These are phyloP conservation scores for Distichodus sexfasciatus DNA, from an alignment of 2,797 vertebrate species.

Conservation along the genomic window DNA sequence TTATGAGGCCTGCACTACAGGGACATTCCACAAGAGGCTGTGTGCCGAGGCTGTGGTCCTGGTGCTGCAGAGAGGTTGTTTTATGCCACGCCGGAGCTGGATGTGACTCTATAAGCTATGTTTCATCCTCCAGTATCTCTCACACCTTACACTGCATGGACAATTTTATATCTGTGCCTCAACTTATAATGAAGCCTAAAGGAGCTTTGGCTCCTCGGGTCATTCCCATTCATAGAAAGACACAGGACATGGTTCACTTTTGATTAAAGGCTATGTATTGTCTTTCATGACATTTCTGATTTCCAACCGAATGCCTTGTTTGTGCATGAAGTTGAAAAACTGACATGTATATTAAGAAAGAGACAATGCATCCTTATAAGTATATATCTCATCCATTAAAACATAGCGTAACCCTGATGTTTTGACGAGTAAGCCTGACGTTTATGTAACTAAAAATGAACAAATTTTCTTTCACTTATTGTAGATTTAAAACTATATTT, in stretches of 20 bases:
- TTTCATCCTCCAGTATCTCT: no score
- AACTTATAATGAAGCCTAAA: neutral
- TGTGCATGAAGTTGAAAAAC: no score
- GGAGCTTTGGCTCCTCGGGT: neutral
- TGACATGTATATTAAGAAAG: no score
- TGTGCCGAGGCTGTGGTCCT: neutral
- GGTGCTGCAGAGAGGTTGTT: no score
- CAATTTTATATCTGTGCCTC: neutral
- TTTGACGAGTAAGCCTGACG: no score
- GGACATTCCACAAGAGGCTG: constrained; percentile 32
- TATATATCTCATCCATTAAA: no score
- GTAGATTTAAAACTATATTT: no score
- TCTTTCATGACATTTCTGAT: neutral
- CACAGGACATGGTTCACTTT: neutral
- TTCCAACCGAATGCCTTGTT: neutral
- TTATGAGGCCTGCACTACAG: constrained; percentile 22
- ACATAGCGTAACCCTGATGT: no score
- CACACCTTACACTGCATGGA: neutral
- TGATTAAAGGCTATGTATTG: neutral
- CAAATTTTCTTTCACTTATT: no score
- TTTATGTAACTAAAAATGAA: no score
- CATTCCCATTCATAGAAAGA: neutral
- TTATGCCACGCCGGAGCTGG: neutral
- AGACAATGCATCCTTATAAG: no score
- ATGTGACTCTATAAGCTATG: no score